Percentiles rank a stretch among this genome's conserved stretches.
phyloP scores from a whole-genome alignment of 2,888 invertebrate species.

The Ypsolopha sequella region DNA sequence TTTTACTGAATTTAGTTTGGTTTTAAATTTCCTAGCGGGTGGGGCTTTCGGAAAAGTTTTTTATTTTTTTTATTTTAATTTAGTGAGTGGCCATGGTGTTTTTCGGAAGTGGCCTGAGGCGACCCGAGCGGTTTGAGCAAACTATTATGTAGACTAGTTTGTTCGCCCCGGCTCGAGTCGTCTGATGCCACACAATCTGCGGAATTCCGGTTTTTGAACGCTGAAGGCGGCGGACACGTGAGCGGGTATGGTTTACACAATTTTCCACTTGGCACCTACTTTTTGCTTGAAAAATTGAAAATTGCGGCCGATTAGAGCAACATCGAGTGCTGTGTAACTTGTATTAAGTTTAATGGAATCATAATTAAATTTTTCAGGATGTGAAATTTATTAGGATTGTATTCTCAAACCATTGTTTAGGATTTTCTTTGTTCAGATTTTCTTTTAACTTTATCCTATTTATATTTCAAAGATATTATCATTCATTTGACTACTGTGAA shows the following conservation, averaged over 20 bases:
- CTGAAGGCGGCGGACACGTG: constrained; percentile 22
- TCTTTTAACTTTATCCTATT: too few relatives aligned
- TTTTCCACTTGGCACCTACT: background rate
- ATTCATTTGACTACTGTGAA: too few relatives aligned
- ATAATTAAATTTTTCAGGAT: too few relatives aligned
- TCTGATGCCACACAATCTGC: constrained; percentile 28
- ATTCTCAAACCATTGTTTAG: too few relatives aligned
- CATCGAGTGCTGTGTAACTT: too few relatives aligned
- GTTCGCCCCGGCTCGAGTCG: constrained; percentile 73
- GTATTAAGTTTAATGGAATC: too few relatives aligned
- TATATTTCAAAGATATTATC: too few relatives aligned
- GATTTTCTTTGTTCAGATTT: too few relatives aligned
- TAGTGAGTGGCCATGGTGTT: constrained; percentile 3
- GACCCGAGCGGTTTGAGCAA: constrained; percentile 71
- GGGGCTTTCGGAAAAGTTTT: constrained; percentile 5
- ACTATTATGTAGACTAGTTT: constrained; percentile 59
- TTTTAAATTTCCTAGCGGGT: background rate
- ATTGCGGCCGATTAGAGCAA: too few relatives aligned
- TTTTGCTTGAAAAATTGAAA: too few relatives aligned
- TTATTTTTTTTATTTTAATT: constrained; percentile 5
- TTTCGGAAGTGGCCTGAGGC: constrained; percentile 30
- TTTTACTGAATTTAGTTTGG: background rate
- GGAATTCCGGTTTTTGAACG: background rate
- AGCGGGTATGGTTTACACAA: constrained; percentile 5
- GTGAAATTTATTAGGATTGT: too few relatives aligned